Percentiles rank a stretch among this genome's conserved stretches.
phyloP scores from a whole-genome alignment of 2,113 vertebrate genomes.

The Perca fluviatilis region DNA sequence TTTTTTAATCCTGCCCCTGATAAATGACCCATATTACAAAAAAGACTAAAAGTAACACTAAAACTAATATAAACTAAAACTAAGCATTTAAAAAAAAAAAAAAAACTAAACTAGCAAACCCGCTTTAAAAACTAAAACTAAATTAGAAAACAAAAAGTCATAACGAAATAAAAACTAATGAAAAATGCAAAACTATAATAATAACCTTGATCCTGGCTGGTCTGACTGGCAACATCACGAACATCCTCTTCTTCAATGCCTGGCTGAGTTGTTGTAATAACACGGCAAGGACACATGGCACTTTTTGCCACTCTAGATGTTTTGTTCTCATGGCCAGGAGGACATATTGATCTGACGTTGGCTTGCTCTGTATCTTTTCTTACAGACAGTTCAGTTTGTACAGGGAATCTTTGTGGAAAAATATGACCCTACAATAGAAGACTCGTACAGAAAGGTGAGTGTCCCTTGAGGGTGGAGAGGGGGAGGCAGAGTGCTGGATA shows the following conservation, averaged over 20 bases:
- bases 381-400: conserved; percentile 98
- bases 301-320: conserved; percentile 17
- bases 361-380: conserved; percentile 51
- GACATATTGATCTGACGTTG: conserved; percentile 37
- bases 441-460: conserved; percentile 99
- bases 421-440: conserved; percentile 99
- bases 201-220: background rate
- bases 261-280: background rate
- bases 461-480: conserved; percentile 25
- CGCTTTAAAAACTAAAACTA: too few species aligned
- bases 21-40: too few species aligned
- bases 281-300: background rate
- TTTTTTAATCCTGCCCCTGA: too few species aligned
- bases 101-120: too few species aligned
- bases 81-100: too few species aligned
- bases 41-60: too few species aligned
- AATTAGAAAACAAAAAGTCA: too few species aligned
- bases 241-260: background rate
- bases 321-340: background rate
- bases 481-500: conserved; percentile 10
- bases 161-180: too few species aligned
- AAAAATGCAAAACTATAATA: too few species aligned
- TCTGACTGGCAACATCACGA: background rate
- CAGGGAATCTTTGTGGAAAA: conserved; percentile 99
- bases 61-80: too few species aligned